Evolutionary conservation across 2,113 vertebrate genomes (phyloP).

Genomic region (Dunckerocampus dactyliophorus): DNA sequence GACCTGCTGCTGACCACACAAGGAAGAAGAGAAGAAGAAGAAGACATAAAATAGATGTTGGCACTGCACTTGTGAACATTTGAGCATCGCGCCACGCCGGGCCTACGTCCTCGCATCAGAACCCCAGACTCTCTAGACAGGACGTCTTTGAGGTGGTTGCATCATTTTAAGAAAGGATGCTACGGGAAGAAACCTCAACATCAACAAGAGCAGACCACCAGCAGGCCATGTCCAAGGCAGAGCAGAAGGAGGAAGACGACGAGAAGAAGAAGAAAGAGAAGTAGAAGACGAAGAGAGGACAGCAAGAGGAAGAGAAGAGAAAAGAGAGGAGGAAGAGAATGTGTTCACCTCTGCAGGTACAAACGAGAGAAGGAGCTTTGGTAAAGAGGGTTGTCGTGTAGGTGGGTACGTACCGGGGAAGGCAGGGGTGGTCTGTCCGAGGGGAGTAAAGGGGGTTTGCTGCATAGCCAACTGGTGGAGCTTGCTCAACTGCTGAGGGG

Average conservation of each 20-base stretch:
- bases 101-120: neutral
- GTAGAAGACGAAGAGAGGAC: slow-evolving; percentile 49
- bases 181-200: slow-evolving; percentile 58
- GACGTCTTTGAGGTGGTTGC: neutral
- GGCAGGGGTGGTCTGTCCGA: slow-evolving; percentile 99
- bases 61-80: slow-evolving; percentile 31
- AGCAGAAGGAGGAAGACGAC: slow-evolving; percentile 51
- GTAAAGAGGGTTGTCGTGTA: slow-evolving; percentile 78
- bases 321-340: slow-evolving; percentile 62
- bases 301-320: slow-evolving; percentile 44
- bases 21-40: slow-evolving; percentile 37
- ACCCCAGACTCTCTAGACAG: neutral
- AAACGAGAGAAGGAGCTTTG: slow-evolving; percentile 85
- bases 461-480: slow-evolving; percentile 99
- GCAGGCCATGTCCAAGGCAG: slow-evolving; percentile 71
- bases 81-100: neutral
- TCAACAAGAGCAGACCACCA: slow-evolving; percentile 76
- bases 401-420: slow-evolving; percentile 99
- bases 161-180: slow-evolving; percentile 18
- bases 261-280: slow-evolving; percentile 51
- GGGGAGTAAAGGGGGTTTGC: slow-evolving; percentile 99
- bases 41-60: slow-evolving; percentile 65
- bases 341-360: slow-evolving; percentile 82
- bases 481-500: slow-evolving; percentile 99
- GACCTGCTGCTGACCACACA: slow-evolving; percentile 79